phyloP scores from a whole-genome alignment of 1,140 invertebrate species.

The Drosophila nigrodunni region DNA sequence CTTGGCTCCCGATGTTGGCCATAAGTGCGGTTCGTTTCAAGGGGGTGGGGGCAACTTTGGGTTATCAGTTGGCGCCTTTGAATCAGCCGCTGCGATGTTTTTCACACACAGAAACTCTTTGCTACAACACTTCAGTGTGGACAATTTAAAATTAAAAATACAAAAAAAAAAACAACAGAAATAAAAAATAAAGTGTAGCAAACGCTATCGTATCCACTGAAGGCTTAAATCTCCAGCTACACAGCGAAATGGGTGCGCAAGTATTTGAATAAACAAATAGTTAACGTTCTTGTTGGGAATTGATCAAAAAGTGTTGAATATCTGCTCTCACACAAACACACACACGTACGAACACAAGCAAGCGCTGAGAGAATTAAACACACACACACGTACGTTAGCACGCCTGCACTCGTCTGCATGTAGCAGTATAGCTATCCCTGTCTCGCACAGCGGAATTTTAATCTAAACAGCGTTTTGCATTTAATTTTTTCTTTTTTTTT shows the following conservation, averaged over 20 bases:
- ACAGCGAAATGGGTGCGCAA: not conserved
- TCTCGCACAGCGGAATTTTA: slow-evolving; percentile 35
- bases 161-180: not conserved
- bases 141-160: slow-evolving; percentile 16
- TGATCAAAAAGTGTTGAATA: slow-evolving; percentile 39
- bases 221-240: not conserved
- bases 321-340: slow-evolving; percentile 2
- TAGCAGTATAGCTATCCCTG: slow-evolving; percentile 6
- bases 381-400: not conserved
- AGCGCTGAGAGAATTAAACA: too few relatives aligned
- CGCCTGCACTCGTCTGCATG: too few relatives aligned
- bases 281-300: slow-evolving; percentile 20
- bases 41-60: slow-evolving; percentile 5
- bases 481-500: slow-evolving; percentile 12
- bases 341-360: not conserved
- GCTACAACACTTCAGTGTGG: not conserved
- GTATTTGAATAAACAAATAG: slow-evolving; percentile 40
- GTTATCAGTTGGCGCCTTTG: slow-evolving; percentile 69
- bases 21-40: not conserved
- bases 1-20: slow-evolving; percentile 12
- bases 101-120: slow-evolving; percentile 22
- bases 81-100: slow-evolving; percentile 73
- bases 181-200: not conserved
- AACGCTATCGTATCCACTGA: slow-evolving; percentile 7
- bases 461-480: slow-evolving; percentile 55